These are phyloP conservation scores for Muntiacus reevesi DNA, from an alignment of 2,113 vertebrate genomes.

Conservation along the genomic window DNA sequence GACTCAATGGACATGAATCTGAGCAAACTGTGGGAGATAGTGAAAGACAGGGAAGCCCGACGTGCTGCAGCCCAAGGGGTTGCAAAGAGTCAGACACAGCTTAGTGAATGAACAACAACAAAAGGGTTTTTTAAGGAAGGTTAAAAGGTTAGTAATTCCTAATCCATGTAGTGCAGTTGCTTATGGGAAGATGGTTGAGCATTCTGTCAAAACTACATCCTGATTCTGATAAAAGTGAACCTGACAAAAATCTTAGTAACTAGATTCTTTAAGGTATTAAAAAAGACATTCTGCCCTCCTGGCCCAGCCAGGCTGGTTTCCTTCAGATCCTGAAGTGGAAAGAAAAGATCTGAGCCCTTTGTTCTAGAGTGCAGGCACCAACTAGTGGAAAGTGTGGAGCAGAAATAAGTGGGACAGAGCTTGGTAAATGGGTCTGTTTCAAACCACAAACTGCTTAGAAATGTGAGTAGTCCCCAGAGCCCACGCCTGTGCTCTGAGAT, in stretches of 20 bases:
- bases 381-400: neutral
- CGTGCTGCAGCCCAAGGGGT: neutral
- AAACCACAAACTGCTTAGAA: neutral
- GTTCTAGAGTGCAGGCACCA: neutral
- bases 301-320: neutral
- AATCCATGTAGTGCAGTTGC: neutral
- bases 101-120: neutral
- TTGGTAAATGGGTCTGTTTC: neutral
- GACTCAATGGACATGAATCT: neutral
- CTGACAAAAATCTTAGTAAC: neutral
- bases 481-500: neutral
- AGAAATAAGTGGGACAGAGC: neutral
- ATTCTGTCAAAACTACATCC: neutral
- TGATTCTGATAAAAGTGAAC: constrained; percentile 28
- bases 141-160: constrained; percentile 27
- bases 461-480: neutral
- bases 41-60: neutral
- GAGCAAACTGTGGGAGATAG: neutral
- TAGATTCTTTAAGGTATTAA: neutral
- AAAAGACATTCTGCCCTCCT: neutral
- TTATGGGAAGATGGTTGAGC: neutral
- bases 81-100: neutral
- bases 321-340: neutral
- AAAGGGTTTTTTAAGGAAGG: neutral
- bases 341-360: neutral